Evolutionary conservation across 2,888 invertebrate genomes (phyloP), one percentile per base, ranked within the genome.

Genomic region (Tenthredo scrophulariae): DNA sequence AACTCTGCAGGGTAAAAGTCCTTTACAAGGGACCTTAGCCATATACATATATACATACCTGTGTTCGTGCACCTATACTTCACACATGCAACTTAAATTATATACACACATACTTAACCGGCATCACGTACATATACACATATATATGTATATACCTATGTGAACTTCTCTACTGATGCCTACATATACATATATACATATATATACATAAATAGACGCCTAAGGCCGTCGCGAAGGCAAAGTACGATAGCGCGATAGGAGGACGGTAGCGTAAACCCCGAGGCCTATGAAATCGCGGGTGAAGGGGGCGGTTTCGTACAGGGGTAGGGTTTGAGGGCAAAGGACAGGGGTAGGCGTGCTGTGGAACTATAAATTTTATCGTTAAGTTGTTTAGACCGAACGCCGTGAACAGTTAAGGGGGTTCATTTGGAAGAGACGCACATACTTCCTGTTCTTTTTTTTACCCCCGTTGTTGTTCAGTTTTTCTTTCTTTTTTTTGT

Each of bases 311-410:
- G 67, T 62, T 43, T 83, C 22, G 46, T 83, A 22, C 22, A 46
- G 67, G 70, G 67, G 83, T 46, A 22, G 46, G 65, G 18, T 18
- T 67, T 62, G 43, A 26, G 67, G 83, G 22, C 67, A 62, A 83
- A 62, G 67, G 43, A 67, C 65, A 85, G 85, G 87, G 91, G 91
- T 92, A 90, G 93, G 92, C 93, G 92, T 92, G 91, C 90, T 92
- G 88, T 89, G 89, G 90, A 92, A 91, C 93, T 92, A 93, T 93
- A 93, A 93, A 93, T 93, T 93, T 93, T 91, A 90, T 92, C 93
- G 92, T 92, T 93, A 93, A 93, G 93, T 93, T 93, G 93, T 93
- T 93, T 93, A 93, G 93, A 91, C 91, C 90, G 89, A 88, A 91
- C 91, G 89, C 91, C 91, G 91, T 91, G 92, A 92, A 92, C 92